Percentiles rank a stretch among this genome's conserved stretches.
Conservation (phyloP, 2,113 vertebrate species). For the Colaptes auratus region DNA sequence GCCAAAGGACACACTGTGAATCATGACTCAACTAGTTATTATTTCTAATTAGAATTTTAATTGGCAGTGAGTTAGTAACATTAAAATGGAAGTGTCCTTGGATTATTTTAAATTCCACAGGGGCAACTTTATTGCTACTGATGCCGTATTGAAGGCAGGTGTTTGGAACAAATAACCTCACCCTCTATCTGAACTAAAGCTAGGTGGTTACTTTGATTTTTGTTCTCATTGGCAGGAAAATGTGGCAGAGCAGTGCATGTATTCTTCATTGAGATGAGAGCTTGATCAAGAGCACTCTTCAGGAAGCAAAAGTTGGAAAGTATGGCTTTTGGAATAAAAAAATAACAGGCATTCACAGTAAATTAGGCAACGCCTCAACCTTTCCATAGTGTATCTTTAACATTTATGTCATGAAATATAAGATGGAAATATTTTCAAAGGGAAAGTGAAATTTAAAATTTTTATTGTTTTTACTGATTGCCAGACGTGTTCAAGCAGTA, state of each 20-base stretch:
- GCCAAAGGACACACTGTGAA: not conserved
- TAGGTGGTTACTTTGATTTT: not conserved
- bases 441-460: not conserved
- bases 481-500: not conserved
- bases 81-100: not conserved
- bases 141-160: constrained; percentile 11
- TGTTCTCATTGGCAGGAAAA: not conserved
- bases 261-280: not conserved
- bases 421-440: not conserved
- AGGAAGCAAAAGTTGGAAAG: not conserved
- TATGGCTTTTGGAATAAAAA: not conserved
- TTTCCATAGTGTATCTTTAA: not conserved
- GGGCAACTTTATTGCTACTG: not conserved
- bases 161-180: not conserved
- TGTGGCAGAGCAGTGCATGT: not conserved
- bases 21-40: not conserved
- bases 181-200: not conserved
- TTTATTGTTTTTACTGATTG: not conserved
- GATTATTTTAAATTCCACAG: not conserved
- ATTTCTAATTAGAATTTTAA: constrained; percentile 45
- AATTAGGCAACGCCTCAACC: not conserved
- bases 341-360: not conserved
- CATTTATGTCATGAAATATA: not conserved
- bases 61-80: not conserved
- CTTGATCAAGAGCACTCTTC: not conserved